Percentiles rank a stretch among this genome's conserved stretches.
Conservation (phyloP, 2,113 vertebrate genomes). For the Prolemur simus region DNA sequence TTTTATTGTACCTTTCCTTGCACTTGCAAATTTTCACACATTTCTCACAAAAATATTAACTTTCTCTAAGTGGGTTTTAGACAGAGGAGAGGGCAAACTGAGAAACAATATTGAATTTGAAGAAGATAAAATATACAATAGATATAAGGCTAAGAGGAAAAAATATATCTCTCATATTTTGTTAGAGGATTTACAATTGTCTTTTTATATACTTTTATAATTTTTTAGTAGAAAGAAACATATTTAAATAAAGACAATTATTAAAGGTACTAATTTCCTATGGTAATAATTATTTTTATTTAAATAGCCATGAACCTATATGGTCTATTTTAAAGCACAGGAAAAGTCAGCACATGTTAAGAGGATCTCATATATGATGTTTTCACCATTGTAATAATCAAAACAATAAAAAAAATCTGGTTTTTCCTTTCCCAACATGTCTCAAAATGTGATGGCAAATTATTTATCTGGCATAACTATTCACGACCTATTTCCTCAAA, state of each 20-base stretch:
- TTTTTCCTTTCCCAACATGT: neutral
- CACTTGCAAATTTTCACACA: neutral
- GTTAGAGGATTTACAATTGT: neutral
- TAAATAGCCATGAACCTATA: neutral
- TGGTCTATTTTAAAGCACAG: neutral
- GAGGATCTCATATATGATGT: neutral
- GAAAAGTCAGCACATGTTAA: neutral
- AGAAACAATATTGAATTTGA: neutral
- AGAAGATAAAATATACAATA: neutral
- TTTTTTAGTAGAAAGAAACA: neutral
- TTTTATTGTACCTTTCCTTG: slow-evolving; percentile 12
- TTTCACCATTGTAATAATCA: neutral
- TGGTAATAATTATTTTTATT: neutral
- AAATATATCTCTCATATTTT: neutral
- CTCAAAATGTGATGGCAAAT: neutral
- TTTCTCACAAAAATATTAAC: slow-evolving; percentile 38
- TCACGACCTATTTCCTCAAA: neutral
- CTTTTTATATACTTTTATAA: neutral
- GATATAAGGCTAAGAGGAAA: neutral
- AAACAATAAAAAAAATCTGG: neutral
- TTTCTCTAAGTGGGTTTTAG: neutral
- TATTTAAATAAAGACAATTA: neutral
- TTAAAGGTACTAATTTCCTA: neutral
- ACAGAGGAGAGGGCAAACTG: neutral
- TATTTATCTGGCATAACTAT: neutral